phyloP scores from a whole-genome alignment of 2,888 invertebrate genomes.

The Stenodema calcarata region DNA sequence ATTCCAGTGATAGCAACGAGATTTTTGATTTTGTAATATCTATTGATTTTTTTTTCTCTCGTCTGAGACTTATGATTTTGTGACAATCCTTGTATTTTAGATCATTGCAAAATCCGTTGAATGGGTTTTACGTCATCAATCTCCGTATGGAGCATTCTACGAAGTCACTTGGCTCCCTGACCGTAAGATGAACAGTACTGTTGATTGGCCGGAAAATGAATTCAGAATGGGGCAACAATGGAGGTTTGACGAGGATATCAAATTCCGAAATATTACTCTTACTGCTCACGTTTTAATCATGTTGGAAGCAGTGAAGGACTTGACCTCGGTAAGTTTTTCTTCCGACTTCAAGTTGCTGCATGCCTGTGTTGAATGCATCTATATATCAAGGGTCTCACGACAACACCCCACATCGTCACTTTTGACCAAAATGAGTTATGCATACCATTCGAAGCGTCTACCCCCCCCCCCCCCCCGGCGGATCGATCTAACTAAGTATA shows the following conservation, averaged over 20 bases:
- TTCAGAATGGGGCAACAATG: background rate
- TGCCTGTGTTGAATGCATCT: no score
- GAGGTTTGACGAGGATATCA: constrained; percentile 63
- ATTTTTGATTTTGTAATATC: no score
- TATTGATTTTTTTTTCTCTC: background rate
- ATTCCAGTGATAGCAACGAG: no score
- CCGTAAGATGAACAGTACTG: constrained; percentile 82
- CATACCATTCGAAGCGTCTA: no score
- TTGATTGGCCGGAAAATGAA: constrained; percentile 63
- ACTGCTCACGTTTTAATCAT: constrained; percentile 94
- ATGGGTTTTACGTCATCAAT: constrained; percentile 88
- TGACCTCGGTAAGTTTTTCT: constrained; percentile 67
- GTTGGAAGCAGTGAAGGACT: constrained; percentile 81
- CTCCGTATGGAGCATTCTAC: constrained; percentile 84
- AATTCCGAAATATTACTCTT: constrained; percentile 81
- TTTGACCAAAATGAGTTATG: no score
- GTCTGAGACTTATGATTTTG: background rate
- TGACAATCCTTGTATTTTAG: constrained; percentile 54
- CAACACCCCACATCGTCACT: no score
- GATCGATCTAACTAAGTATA: no score
- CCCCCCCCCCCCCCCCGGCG: no score
- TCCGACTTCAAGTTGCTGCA: no score
- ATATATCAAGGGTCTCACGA: no score
- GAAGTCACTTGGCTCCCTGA: constrained; percentile 88
- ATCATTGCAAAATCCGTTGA: constrained; percentile 82